Evolutionary conservation across 2,888 invertebrate species (phyloP).

Genomic region (Drosophila quinaria): DNA sequence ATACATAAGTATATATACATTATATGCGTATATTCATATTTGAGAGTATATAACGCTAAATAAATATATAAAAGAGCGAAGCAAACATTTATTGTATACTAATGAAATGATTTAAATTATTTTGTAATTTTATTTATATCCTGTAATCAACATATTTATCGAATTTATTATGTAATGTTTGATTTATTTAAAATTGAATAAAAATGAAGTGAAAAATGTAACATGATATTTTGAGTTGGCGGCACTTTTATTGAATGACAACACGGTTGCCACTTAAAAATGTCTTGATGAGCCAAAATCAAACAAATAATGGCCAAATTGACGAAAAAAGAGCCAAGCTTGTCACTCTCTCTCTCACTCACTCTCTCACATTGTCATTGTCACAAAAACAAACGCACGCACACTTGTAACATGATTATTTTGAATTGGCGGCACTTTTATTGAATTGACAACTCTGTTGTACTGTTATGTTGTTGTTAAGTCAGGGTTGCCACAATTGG

Average conservation of each 20-base stretch:
- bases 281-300: too few relatives aligned
- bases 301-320: too few relatives aligned
- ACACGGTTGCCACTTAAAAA: too few relatives aligned
- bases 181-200: constrained; percentile 78
- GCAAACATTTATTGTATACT: constrained; percentile 68
- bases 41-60: constrained; percentile 40
- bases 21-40: constrained; percentile 30
- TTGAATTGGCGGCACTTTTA: constrained; percentile 1
- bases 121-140: constrained; percentile 75
- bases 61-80: constrained; percentile 38
- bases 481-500: too few relatives aligned
- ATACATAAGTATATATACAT: constrained; percentile 40
- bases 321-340: too few relatives aligned
- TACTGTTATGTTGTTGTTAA: not conserved
- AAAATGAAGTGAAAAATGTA: constrained; percentile 61
- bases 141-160: constrained; percentile 78
- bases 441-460: not conserved
- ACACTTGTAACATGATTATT: not conserved
- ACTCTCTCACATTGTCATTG: too few relatives aligned
- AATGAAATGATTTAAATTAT: constrained; percentile 71
- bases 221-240: constrained; percentile 2
- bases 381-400: too few relatives aligned
- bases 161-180: constrained; percentile 78
- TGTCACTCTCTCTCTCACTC: too few relatives aligned
- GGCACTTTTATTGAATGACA: not conserved